Conservation (phyloP, 1,140 invertebrate species). For the Oscheius sp. region DNA sequence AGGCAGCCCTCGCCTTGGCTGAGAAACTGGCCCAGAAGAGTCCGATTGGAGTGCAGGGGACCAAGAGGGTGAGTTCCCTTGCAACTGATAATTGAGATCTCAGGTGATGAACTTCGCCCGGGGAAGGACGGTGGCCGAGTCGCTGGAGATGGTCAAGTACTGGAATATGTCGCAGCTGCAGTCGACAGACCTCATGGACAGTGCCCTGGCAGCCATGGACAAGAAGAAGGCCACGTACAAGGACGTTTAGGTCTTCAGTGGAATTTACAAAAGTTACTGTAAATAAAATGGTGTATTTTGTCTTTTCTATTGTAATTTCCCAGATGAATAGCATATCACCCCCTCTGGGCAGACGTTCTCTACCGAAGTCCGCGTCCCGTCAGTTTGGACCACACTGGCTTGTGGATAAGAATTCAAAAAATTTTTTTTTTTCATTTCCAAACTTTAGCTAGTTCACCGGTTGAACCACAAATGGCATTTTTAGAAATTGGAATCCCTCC, state of each 20-base stretch:
- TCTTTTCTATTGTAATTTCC: too few relatives aligned
- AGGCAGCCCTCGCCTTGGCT: slow-evolving; percentile 73
- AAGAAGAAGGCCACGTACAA: slow-evolving; percentile 65
- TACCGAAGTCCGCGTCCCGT: too few relatives aligned
- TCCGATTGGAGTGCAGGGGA: slow-evolving; percentile 86
- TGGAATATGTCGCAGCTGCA: slow-evolving; percentile 82
- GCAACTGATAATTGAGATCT: not conserved
- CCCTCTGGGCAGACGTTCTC: too few relatives aligned
- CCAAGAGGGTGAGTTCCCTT: slow-evolving; percentile 69
- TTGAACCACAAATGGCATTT: too few relatives aligned
- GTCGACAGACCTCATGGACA: slow-evolving; percentile 83
- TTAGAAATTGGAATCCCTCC: too few relatives aligned
- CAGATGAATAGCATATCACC: too few relatives aligned
- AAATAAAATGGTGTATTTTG: too few relatives aligned
- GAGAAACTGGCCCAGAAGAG: slow-evolving; percentile 80
- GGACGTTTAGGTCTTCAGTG: slow-evolving; percentile 27
- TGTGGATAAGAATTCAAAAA: too few relatives aligned
- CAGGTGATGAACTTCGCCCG: slow-evolving; percentile 75
- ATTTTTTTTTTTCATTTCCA: too few relatives aligned
- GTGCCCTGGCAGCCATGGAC: slow-evolving; percentile 72
- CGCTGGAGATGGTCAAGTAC: slow-evolving; percentile 61
- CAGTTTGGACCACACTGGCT: too few relatives aligned
- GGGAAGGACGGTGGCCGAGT: slow-evolving; percentile 67
- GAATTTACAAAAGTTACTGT: too few relatives aligned
- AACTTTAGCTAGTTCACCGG: too few relatives aligned